Evolutionary conservation across 2,113 vertebrate species (phyloP), one percentile per base, ranked within the genome.

Genomic region (Oplegnathus fasciatus): DNA sequence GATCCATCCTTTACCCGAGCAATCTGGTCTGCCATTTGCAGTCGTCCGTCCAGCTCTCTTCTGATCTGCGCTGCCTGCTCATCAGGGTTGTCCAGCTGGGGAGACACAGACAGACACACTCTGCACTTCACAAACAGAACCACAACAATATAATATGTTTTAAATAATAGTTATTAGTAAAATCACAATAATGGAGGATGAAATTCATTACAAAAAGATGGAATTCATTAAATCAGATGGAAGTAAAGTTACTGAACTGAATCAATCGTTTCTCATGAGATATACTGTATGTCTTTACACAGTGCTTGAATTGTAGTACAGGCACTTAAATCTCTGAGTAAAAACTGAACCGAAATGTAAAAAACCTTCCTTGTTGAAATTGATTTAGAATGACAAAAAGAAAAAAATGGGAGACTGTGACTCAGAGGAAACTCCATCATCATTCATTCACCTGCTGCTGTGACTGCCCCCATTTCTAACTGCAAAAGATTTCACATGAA

Each of bases 1-100:
- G n/a, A 46, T 24, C 6, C 26, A 30, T 22, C 3, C 6, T 81
- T 97, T 96, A 99, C 98, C 96, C 97, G 97, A 50, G 98, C 96
- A 68, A 99, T 99, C 91, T 99, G 98, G 87, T 99, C 98, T 52
- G 98, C 98, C 98, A 99, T 99, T 86, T 99, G 98, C 68, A 99
- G 96, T 52, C 98, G 97, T 83, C 98, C 98, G 3, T 99, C 98
- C 89, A 99, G 91, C 80, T 99, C 98, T 0, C 98, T 95, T 92
- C 98, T 96, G 95, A 99, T 99, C 93, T 99, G 98, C 0, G 98
- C 98, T 0, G 98, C 98, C 92, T 99, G 98, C 80, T 99, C 98
- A 61, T 99, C 98, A 18, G 96, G 98, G 88, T 99, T 99, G 93
- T 99, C 98, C 94, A 99, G 95, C 98, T 99, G 94, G 18, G 83